Base-by-base conservation (phyloP, 2,113 vertebrate species). In the Tor tambroides region DNA sequence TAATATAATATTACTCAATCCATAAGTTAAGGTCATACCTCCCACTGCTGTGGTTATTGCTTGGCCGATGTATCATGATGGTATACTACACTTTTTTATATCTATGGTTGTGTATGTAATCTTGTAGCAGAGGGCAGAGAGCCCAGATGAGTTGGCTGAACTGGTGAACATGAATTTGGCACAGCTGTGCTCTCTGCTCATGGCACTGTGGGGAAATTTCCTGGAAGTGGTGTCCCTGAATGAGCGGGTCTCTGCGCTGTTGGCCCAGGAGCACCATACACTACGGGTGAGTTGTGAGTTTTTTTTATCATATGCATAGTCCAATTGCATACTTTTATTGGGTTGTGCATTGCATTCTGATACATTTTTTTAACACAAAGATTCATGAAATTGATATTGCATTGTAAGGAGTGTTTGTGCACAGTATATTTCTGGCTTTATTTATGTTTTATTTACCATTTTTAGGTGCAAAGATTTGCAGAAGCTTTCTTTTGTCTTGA, bases 111-210 rank as follows among this genome's bases (percentile, higher is more conserved):
- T 72, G 65, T 46, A 41, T 92, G 19, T 82, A 80, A 92, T 59
- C 30, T 49, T 90, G 43, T 84, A 96, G 95, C 93, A 97, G 93
- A 99, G 96, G 94, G 95, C 96, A 63, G 97, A 98, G 91, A 98
- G 97, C 90, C 97, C 98, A 76, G 98, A 99, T 88, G 98, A 99
- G 93, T 94, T 99, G 92, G 97, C 97, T 87, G 98, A 99, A 93
- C 93, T 98, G 88, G 97, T 99, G 89, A 99, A 99, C 91, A 99
- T 99, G 98, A 98, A 99, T 92, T 96, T 99, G 90, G 98, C 98
- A 38, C 98, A 99, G 92, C 96, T 99, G 87, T 99, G 98, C 90
- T 99, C 98, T 71, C 96, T 99, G 89, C 94, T 99, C 0, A 99
- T 99, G 98, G 98, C 98, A 71, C 95, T 99, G 54, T 99, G 98